Evolutionary conservation across 2,888 invertebrate species (phyloP).

Genomic region (Mechanitis mazaeus): DNA sequence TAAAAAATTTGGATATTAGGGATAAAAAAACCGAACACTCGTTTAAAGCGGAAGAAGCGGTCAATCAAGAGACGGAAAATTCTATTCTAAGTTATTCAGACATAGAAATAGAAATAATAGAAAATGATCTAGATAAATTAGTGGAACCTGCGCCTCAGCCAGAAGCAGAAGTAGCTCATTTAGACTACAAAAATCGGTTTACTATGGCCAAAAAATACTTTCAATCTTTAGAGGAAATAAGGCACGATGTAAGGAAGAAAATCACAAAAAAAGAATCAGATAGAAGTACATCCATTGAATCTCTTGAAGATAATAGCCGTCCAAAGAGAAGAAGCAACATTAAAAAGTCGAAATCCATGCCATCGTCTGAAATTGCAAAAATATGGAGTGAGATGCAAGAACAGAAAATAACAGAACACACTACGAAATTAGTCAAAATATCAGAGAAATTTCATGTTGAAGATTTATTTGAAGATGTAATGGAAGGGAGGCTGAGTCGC

Average conservation of each 20-base stretch:
- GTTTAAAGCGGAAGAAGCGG: conserved; percentile 38
- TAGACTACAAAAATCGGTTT: conserved; percentile 67
- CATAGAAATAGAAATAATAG: conserved; percentile 66
- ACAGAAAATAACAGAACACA: conserved; percentile 35
- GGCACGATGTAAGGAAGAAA: conserved; percentile 49
- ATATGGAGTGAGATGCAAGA: conserved; percentile 59
- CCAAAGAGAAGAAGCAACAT: conserved; percentile 38
- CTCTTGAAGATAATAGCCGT: conserved; percentile 45
- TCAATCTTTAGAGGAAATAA: conserved; percentile 66
- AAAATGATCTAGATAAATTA: conserved; percentile 46
- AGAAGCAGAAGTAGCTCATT: conserved; percentile 41
- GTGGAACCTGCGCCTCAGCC: conserved; percentile 46
- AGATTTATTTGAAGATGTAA: conserved; percentile 69
- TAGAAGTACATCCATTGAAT: conserved; percentile 55
- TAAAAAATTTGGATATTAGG: conserved; percentile 35
- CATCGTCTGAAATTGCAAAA: conserved; percentile 65
- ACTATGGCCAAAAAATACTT: conserved; percentile 69
- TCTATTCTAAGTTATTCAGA: conserved; percentile 61
- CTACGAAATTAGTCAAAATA: conserved; percentile 61
- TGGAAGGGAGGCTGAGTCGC: conserved; percentile 64
- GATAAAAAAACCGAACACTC: conserved; percentile 38
- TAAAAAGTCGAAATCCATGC: conserved; percentile 63
- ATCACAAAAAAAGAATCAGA: conserved; percentile 62
- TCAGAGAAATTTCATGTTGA: conserved; percentile 74
- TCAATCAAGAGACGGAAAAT: conserved; percentile 45